Evolutionary conservation across 1,140 invertebrate species (phyloP), one percentile per base, ranked within the genome.

Genomic region (Hyposmocoma kahamanoa): DNA sequence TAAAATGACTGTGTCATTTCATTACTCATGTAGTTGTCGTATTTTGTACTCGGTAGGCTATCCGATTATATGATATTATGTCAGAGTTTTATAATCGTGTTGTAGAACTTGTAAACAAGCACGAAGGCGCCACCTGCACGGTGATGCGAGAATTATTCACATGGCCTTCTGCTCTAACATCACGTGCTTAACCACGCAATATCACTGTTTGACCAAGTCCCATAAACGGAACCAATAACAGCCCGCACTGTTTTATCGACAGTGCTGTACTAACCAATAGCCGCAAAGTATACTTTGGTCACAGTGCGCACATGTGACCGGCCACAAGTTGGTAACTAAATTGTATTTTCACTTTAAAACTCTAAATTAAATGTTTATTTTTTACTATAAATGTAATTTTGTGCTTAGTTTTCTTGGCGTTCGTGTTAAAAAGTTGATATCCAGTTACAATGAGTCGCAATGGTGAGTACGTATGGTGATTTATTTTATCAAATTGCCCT

Each of bases 301-400:
- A 61, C 53, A 61, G 61, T 66, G 62, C 62, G 64, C 69, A 80
- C 79, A 76, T 81, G 76, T 83, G 76, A 79, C 67, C 61, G 56
- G 52, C 64, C 52, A 62, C 51, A 58, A 62, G n/a, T n/a, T n/a
- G n/a, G n/a, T n/a, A n/a, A n/a, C n/a, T n/a, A n/a, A n/a, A n/a
- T n/a, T n/a, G n/a, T n/a, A n/a, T n/a, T n/a, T n/a, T n/a, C n/a
- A n/a, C n/a, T n/a, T n/a, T n/a, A n/a, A n/a, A n/a, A n/a, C n/a
- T n/a, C n/a, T n/a, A n/a, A n/a, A n/a, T n/a, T n/a, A n/a, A n/a
- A n/a, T n/a, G n/a, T n/a, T n/a, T n/a, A n/a, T n/a, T n/a, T n/a
- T n/a, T n/a, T n/a, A n/a, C n/a, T n/a, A n/a, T n/a, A n/a, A n/a
- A n/a, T n/a, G n/a, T n/a, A n/a, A n/a, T n/a, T n/a, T n/a, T n/a